These are phyloP conservation scores for Pao palembangensis DNA, from an alignment of 2,113 vertebrate genomes.

Conservation along the genomic window DNA sequence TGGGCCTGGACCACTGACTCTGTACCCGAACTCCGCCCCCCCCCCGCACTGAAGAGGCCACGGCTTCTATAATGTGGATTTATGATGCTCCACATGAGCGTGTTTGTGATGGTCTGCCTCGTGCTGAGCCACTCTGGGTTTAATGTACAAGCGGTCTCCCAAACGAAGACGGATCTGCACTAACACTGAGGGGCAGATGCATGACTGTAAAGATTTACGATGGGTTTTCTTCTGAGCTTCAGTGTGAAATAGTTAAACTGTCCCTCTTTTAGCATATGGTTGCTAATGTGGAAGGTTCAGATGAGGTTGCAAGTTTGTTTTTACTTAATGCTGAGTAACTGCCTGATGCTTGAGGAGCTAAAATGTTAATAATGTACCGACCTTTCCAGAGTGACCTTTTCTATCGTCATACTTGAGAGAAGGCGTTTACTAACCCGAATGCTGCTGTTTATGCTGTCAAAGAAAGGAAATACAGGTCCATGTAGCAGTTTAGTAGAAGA, in stretches of 20 bases:
- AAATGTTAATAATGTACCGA: slow-evolving; percentile 51
- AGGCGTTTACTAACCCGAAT: slow-evolving; percentile 21
- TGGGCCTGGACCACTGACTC: not conserved
- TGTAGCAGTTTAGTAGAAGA: too few relatives aligned
- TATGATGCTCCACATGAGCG: slow-evolving; percentile 52
- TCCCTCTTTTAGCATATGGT: too few relatives aligned
- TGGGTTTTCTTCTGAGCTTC: not conserved
- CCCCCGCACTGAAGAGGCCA: slow-evolving; percentile 34
- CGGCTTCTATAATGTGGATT: slow-evolving; percentile 68
- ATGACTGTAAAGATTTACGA: slow-evolving; percentile 2
- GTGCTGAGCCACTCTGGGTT: slow-evolving; percentile 48
- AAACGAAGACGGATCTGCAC: slow-evolving; percentile 70
- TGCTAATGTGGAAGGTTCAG: slow-evolving; percentile 4
- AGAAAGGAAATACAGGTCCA: too few relatives aligned
- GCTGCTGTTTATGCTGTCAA: not conserved
- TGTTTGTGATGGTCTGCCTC: slow-evolving; percentile 44
- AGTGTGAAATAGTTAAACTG: not conserved
- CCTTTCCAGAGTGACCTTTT: slow-evolving; percentile 45
- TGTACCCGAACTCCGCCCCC: not conserved
- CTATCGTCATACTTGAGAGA: slow-evolving; percentile 8
- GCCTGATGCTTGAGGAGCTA: slow-evolving; percentile 22
- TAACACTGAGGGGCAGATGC: slow-evolving; percentile 48
- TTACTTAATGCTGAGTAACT: slow-evolving; percentile 25
- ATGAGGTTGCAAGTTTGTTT: slow-evolving; percentile 11
- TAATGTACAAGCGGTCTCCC: slow-evolving; percentile 60